Evolutionary conservation across 2,113 vertebrate genomes (phyloP).

Genomic region (Chamaea fasciata): DNA sequence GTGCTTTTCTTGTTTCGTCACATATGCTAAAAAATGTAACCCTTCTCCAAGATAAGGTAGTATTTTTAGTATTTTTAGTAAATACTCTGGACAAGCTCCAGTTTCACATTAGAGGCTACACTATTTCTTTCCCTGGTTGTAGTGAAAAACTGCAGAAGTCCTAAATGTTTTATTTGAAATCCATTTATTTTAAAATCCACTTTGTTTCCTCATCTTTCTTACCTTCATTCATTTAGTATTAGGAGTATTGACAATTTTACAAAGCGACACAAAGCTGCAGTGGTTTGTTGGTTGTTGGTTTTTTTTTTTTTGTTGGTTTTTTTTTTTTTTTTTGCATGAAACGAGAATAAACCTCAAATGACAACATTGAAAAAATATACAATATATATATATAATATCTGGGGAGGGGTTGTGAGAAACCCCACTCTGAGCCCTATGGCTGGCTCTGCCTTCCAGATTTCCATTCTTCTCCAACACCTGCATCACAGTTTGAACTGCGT

Average conservation of each 20-base stretch:
- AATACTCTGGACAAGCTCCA: background rate
- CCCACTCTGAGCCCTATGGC: constrained; percentile 20
- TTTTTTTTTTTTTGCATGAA: constrained; percentile 46
- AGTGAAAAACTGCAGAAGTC: background rate
- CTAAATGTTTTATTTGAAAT: constrained; percentile 48
- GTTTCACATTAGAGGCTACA: background rate
- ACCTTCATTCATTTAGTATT: constrained; percentile 8
- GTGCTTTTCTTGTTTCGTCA: background rate
- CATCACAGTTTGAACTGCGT: background rate
- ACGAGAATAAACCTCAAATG: constrained; percentile 71
- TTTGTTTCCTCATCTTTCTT: constrained; percentile 42
- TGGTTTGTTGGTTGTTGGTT: background rate
- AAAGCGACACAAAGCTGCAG: constrained; percentile 71
- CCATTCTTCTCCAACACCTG: background rate
- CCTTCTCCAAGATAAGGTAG: background rate
- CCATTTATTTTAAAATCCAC: constrained; percentile 73
- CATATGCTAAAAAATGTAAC: background rate
- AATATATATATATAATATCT: constrained; percentile 76
- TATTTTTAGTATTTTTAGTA: background rate
- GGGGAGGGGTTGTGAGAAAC: constrained; percentile 4
- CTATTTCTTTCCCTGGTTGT: background rate
- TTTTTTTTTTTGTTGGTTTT: background rate
- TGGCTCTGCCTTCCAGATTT: background rate
- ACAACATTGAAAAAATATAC: constrained; percentile 84
- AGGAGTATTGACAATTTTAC: constrained; percentile 65